Evolutionary conservation across 2,888 invertebrate species (phyloP).

Genomic region (Spisula solida): DNA sequence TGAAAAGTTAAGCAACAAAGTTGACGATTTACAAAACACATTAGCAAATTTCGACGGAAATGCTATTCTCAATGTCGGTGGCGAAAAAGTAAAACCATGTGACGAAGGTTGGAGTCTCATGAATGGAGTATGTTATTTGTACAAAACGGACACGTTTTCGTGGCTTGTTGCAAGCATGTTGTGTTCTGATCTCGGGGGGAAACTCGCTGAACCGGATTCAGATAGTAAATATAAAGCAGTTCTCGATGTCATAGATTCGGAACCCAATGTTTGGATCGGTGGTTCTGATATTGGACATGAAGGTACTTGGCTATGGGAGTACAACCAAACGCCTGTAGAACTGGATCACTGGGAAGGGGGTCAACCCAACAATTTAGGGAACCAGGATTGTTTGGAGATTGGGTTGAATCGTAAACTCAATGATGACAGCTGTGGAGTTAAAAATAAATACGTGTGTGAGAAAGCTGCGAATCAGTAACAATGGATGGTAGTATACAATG

Average conservation of each 20-base stretch:
- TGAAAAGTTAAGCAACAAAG: background rate
- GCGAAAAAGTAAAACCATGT: background rate
- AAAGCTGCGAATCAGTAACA: background rate
- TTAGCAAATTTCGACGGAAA: slow-evolving; percentile 23
- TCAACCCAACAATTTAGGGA: slow-evolving; percentile 3
- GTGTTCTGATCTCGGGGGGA: background rate
- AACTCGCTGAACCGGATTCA: slow-evolving; percentile 1
- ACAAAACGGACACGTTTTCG: background rate
- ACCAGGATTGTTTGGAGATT: background rate
- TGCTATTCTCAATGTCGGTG: background rate
- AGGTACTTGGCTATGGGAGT: slow-evolving; percentile 18
- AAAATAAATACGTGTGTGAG: background rate
- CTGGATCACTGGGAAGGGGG: background rate
- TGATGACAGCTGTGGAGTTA: background rate
- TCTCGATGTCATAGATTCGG: background rate
- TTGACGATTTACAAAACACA: slow-evolving; percentile 1
- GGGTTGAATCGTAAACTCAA: background rate
- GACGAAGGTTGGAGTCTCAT: background rate
- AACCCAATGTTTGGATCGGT: background rate
- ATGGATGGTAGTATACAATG: background rate
- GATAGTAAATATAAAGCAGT: background rate
- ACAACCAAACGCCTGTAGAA: background rate
- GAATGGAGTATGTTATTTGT: background rate
- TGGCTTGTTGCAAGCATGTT: background rate
- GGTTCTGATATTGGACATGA: background rate